phyloP scores from a whole-genome alignment of 2,888 invertebrate species.

The Anagyrus pseudococci region DNA sequence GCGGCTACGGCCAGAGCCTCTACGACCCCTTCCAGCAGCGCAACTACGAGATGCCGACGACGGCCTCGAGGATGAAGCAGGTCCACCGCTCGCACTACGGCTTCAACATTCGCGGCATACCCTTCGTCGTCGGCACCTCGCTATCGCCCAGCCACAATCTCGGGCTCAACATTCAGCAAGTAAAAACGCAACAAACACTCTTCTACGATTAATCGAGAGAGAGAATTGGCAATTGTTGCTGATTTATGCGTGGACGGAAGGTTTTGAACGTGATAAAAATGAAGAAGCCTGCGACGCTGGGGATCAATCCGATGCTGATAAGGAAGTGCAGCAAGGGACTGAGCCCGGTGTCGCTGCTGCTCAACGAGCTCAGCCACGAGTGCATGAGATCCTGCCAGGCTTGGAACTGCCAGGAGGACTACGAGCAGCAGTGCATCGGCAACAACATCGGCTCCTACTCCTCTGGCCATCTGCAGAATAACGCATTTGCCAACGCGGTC shows the following conservation, averaged over 20 bases:
- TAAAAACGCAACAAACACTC: constrained; percentile 36
- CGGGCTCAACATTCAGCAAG: constrained; percentile 72
- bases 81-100: constrained; percentile 65
- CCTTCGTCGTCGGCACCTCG: constrained; percentile 70
- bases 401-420: neutral
- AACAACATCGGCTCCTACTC: constrained; percentile 6
- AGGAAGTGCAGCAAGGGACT: constrained; percentile 52
- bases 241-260: constrained; percentile 38
- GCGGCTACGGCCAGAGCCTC: neutral
- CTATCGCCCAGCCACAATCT: constrained; percentile 71
- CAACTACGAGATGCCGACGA: constrained; percentile 69
- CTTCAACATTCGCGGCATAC: constrained; percentile 65
- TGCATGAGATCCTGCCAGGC: constrained; percentile 6
- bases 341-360: constrained; percentile 47
- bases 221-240: neutral
- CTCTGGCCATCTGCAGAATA: constrained; percentile 4
- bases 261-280: constrained; percentile 55
- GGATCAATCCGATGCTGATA: constrained; percentile 49
- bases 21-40: neutral
- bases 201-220: neutral
- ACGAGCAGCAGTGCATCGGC: neutral
- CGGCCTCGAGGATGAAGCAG: constrained; percentile 72
- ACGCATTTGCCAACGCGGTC: no score
- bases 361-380: constrained; percentile 39
- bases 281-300: constrained; percentile 45